Base-by-base conservation (phyloP, 2,888 invertebrate species). In the Diaperis boleti region DNA sequence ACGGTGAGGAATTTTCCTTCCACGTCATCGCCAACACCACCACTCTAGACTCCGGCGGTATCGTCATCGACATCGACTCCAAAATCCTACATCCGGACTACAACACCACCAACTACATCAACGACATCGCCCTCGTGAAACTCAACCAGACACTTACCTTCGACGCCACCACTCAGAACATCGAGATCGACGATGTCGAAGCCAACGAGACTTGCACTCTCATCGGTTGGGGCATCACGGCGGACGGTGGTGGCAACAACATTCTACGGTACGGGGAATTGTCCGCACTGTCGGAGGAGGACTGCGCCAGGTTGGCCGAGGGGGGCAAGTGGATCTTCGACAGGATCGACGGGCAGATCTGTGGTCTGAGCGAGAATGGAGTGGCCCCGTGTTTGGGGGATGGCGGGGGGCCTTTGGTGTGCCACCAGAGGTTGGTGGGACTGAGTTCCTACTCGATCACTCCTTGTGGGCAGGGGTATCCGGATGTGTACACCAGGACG, bases 361-460 rank as follows among this genome's bases (percentile, higher is more conserved):
- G 50, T 8, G 22, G 18, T 35, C 11, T 35, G 33, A 35, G 33
- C 6, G 1, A 5, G 1, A 17, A 10, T 1, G 50, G 50, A 35
- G n/a, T 17, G 18, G 50, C 17, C n/a, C 17, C 22, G 4, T 50
- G 50, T 11, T 33, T 14, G 33, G 50, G 50, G 14, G 50, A 50
- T 18, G 31, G 35, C 1, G 50, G 50, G 1, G 50, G 50, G 0
- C 50, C 50, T n/a, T 20, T 50, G 33, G 35, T 50, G 33, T 50
- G 50, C 14, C 33, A 35, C 15, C 35, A 17, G 10, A 35, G 35
- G 15, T 13, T 50, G 14, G 50, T 18, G 7, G 50, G 50, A 4
- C n/a, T 50, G 26, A 18, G 18, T 1, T 50, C 50, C 5, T 50
- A 18, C 20, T 31, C 14, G 2, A 8, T 50, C 5, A 2, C n/a